Evolutionary conservation across 2,113 vertebrate species (phyloP), one percentile per base, ranked within the genome.

Genomic region (Podilymbus podiceps): DNA sequence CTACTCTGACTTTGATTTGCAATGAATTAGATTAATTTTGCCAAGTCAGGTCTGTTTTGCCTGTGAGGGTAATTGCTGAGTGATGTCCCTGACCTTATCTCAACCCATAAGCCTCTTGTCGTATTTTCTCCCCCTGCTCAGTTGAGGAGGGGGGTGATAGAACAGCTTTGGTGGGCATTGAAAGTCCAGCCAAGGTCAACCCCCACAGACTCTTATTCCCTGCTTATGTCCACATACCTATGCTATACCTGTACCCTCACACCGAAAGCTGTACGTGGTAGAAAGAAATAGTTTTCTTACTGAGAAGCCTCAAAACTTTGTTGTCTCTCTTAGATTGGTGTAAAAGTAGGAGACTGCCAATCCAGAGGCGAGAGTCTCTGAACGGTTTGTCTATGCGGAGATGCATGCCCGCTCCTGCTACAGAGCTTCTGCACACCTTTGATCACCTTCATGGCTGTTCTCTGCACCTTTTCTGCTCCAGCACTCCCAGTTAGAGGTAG

Each of bases 51-150:
- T 22, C 31, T 60, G 25, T 78, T 78, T 68, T 35, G 35, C 17
- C 21, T 3, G 0, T 14, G 53, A 52, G 6, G 11, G 63, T 21
- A 46, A 13, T 8, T 47, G 5, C 20, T n/a, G 52, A 40, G 28
- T 24, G 35, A 31, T 52, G 9, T 60, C 64, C 46, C 13, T 18
- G 21, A 9, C 25, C 38, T 69, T 27, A 22, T 18, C 28, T 75
- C 2, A 0, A 55, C 47, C 25, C 35, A 58, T 0, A 1, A 56
- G 46, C 17, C 21, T 60, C 38, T 69, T 7, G 2, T 44, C 7
- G 2, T 31, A 20, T 60, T 33, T 78, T 53, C 40, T 78, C 22
- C 30, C 49, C 30, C 28, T 27, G 31, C 6, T 35, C 12, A 7
- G 5, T 1, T 15, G 12, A 76, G 31, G 23, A 75, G 16, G 3